Conservation (phyloP, 2,888 invertebrate species). For the Halictus ligatus region DNA sequence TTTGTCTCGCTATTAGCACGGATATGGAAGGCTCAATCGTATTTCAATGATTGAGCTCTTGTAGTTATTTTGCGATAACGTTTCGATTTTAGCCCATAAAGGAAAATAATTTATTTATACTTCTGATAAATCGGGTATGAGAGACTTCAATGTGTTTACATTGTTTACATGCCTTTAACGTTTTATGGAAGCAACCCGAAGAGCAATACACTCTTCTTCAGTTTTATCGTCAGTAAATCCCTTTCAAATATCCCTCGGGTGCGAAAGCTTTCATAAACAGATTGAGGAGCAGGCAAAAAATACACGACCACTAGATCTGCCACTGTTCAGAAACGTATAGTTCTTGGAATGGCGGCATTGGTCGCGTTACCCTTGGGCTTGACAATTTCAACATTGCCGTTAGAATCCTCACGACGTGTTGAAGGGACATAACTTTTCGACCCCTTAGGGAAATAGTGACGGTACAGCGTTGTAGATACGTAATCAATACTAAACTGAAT, state of each 20-base stretch:
- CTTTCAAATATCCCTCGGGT: background rate
- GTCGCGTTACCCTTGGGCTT: constrained; percentile 7
- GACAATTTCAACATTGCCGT: constrained; percentile 3
- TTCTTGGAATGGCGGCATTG: background rate
- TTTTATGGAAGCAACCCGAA: background rate
- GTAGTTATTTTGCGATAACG: too few relatives aligned
- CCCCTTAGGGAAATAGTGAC: constrained; percentile 22
- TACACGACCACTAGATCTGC: background rate
- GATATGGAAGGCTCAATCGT: too few relatives aligned
- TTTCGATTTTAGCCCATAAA: too few relatives aligned
- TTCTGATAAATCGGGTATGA: too few relatives aligned
- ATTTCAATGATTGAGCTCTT: too few relatives aligned
- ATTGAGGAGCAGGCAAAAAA: background rate
- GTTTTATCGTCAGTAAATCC: constrained; percentile 3
- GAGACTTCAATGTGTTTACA: background rate
- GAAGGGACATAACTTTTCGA: constrained; percentile 24
- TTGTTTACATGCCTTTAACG: background rate
- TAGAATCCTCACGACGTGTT: constrained; percentile 13
- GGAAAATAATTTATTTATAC: too few relatives aligned
- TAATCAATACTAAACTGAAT: constrained; percentile 1
- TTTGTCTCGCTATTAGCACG: too few relatives aligned
- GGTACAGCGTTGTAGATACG: background rate
- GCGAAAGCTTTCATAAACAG: background rate
- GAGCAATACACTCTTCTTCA: background rate
- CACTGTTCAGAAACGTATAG: background rate